Percentiles rank a stretch among this genome's conserved stretches.
phyloP scores from a whole-genome alignment of 2,797 vertebrate species.

The Carduelis carduelis region DNA sequence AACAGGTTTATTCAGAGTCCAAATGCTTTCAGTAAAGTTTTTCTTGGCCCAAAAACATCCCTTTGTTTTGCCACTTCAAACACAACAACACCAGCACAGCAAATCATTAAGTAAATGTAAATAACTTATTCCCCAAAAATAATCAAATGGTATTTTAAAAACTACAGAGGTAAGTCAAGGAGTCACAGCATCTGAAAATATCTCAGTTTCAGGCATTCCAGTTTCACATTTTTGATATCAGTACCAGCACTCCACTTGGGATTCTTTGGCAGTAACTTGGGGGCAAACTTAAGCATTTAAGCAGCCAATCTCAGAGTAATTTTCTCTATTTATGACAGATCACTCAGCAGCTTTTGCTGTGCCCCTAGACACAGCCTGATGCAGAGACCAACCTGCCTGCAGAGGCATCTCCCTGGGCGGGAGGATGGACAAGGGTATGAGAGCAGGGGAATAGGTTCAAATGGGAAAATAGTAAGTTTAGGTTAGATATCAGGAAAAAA shows the following conservation, averaged over 20 bases:
- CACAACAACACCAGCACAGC: neutral
- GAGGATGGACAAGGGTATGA: neutral
- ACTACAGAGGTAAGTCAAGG: neutral
- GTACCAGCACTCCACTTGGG: neutral
- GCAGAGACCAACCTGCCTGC: neutral
- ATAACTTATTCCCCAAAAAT: neutral
- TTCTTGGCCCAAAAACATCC: neutral
- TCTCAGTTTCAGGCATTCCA: fast-evolving
- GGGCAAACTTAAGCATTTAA: neutral
- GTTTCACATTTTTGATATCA: fast-evolving
- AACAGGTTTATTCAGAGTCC: neutral
- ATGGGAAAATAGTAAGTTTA: neutral
- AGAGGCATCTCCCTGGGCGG: fast-evolving
- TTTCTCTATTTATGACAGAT: fast-evolving
- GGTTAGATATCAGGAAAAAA: too few species aligned
- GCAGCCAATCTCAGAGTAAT: neutral
- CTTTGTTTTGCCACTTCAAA: neutral
- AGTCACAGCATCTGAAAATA: neutral
- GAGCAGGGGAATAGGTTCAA: neutral
- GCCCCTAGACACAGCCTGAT: fast-evolving
- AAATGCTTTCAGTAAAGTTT: neutral
- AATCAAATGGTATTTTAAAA: neutral
- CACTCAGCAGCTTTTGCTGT: fast-evolving
- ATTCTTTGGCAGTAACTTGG: neutral
- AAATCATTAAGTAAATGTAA: neutral